These are phyloP conservation scores for Anoplius nigerrimus DNA, from an alignment of 2,888 invertebrate genomes.

Conservation along the genomic window DNA sequence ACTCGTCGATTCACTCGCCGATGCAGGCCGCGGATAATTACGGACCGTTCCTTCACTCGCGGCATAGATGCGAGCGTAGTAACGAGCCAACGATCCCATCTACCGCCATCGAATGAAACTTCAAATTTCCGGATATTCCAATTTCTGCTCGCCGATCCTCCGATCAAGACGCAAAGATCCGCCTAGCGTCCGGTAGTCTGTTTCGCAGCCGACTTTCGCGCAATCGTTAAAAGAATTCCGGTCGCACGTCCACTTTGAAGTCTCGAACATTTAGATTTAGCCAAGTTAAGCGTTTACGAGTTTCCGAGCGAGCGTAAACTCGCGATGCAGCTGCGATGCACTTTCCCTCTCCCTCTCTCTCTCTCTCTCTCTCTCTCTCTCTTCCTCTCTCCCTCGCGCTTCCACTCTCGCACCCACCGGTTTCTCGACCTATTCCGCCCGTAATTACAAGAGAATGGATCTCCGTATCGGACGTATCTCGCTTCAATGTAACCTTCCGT, in stretches of 20 bases:
- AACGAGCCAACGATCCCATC: no score
- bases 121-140: no score
- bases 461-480: slow-evolving; percentile 22
- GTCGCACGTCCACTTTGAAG: no score
- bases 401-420: background rate
- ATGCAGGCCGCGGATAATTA: background rate
- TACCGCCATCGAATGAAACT: no score
- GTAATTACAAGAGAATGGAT: slow-evolving; percentile 38
- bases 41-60: background rate
- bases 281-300: slow-evolving; percentile 45
- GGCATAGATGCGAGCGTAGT: no score
- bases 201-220: no score
- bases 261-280: slow-evolving; percentile 38
- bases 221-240: no score
- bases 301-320: slow-evolving; percentile 38
- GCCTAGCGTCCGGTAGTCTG: no score
- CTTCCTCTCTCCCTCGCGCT: background rate
- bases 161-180: no score
- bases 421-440: slow-evolving; percentile 8
- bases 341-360: background rate
- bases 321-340: slow-evolving; percentile 50
- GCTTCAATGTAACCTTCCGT: slow-evolving; percentile 43
- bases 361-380: background rate
- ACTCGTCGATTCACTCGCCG: slow-evolving; percentile 1
- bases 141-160: no score